phyloP scores from a whole-genome alignment of 2,888 invertebrate species.

The Drosophila emarginata region DNA sequence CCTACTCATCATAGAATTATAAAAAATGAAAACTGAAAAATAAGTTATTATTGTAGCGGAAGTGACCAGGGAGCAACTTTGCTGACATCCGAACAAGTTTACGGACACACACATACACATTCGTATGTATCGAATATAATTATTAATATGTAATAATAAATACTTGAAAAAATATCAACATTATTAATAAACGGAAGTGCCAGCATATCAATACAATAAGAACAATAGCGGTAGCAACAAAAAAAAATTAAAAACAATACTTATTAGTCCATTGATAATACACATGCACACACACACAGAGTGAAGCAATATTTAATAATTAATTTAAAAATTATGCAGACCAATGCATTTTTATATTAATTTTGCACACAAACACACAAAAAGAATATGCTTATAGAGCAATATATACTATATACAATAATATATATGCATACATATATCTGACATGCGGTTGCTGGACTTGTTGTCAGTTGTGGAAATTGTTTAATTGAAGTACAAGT shows the following conservation, averaged over 20 bases:
- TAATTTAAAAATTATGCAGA: conserved; percentile 69
- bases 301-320: conserved; percentile 60
- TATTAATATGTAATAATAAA: conserved; percentile 48
- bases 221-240: conserved; percentile 17
- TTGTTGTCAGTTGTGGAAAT: conserved; percentile 30
- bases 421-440: conserved; percentile 19
- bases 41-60: conserved; percentile 55
- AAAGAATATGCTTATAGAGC: conserved; percentile 2
- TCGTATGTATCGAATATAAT: conserved; percentile 15
- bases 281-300: conserved; percentile 14
- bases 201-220: conserved; percentile 40
- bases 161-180: conserved; percentile 39
- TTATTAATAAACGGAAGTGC: conserved; percentile 62
- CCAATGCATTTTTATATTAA: conserved; percentile 50
- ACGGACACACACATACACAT: neutral
- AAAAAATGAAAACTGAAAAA: conserved; percentile 8
- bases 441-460: conserved; percentile 25
- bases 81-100: conserved; percentile 46
- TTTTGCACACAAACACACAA: conserved; percentile 37
- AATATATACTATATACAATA: neutral
- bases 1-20: conserved; percentile 21
- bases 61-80: conserved; percentile 32
- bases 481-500: conserved; percentile 58
- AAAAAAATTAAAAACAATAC: conserved; percentile 38
- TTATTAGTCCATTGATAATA: conserved; percentile 66